Percentiles rank a stretch among this genome's conserved stretches.
These are phyloP conservation scores for Marasmarcha lunaedactyla DNA, from an alignment of 2,888 invertebrate species.

Conservation along the genomic window DNA sequence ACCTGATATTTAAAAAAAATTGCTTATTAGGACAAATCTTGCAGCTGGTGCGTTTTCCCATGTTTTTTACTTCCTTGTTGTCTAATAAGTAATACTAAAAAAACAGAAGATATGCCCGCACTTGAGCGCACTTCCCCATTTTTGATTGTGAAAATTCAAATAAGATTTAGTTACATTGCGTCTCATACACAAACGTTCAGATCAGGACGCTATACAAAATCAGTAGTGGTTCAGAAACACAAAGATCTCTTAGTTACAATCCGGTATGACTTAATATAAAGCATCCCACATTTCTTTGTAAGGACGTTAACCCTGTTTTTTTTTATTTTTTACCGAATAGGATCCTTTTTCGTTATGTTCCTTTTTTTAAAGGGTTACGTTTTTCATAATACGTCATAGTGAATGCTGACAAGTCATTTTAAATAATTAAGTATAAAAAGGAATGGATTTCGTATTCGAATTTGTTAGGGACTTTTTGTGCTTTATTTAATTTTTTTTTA, in stretches of 20 bases:
- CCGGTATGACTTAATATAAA: constrained; percentile 5
- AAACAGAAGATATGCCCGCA: constrained; percentile 18
- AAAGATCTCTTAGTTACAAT: constrained; percentile 15
- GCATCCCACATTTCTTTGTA: constrained; percentile 30
- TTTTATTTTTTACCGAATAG: constrained; percentile 46
- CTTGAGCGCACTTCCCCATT: constrained; percentile 2
- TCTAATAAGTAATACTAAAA: constrained; percentile 27
- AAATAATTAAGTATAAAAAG: constrained; percentile 33
- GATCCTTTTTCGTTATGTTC: constrained; percentile 28
- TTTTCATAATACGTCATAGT: constrained; percentile 26
- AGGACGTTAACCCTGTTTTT: constrained; percentile 53
- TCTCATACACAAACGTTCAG: too few species aligned
- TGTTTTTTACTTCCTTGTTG: constrained; percentile 16
- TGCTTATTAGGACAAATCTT: constrained; percentile 1
- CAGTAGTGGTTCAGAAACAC: constrained; percentile 23
- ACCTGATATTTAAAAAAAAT: too few species aligned
- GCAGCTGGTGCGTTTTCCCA: constrained; percentile 21
- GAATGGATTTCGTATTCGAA: constrained; percentile 15
- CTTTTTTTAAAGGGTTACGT: constrained; percentile 25
- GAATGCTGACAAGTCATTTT: constrained; percentile 49
- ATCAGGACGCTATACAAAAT: constrained; percentile 12
- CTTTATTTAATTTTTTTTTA: too few species aligned
- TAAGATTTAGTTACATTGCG: too few species aligned
- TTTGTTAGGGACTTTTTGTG: constrained; percentile 3
- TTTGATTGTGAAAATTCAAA: too few species aligned